Conservation (phyloP, 2,113 vertebrate species). For the Pseudorectes ferrugineus region DNA sequence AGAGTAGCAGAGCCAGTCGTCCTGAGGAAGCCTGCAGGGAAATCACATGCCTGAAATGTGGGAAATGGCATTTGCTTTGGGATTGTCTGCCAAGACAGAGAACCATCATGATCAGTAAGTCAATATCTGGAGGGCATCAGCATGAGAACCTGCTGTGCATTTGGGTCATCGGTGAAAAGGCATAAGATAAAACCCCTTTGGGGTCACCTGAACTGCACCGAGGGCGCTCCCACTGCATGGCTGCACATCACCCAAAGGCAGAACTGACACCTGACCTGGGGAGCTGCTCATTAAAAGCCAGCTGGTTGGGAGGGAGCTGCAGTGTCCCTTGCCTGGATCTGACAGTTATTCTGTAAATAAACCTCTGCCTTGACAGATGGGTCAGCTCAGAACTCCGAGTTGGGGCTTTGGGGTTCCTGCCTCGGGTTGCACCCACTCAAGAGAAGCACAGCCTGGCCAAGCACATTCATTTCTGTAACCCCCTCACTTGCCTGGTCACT, state of each 20-base stretch:
- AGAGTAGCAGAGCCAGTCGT: neutral
- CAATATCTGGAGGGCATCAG: rapidly evolving
- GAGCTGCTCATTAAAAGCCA: neutral
- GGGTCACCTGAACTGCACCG: rapidly evolving
- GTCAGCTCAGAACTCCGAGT: neutral
- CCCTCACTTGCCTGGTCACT: neutral
- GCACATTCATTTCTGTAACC: neutral
- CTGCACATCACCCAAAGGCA: neutral
- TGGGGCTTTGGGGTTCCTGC: neutral
- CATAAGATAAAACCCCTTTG: neutral
- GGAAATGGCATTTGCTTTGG: neutral
- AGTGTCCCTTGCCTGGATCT: neutral
- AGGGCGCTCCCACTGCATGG: neutral
- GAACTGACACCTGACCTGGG: neutral
- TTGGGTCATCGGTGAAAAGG: neutral
- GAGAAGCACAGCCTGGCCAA: neutral
- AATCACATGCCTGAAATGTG: neutral
- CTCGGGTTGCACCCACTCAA: rapidly evolving
- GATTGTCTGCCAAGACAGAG: neutral
- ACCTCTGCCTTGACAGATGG: neutral
- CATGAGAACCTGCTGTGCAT: neutral
- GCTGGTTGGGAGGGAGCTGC: neutral
- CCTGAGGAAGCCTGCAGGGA: neutral
- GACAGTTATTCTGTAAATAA: neutral
- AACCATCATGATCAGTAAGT: neutral